A percentile compares a stretch with the other conserved stretches of the same genome.
Conservation (phyloP, 2,797 vertebrate species). For the Psittacula echo region DNA sequence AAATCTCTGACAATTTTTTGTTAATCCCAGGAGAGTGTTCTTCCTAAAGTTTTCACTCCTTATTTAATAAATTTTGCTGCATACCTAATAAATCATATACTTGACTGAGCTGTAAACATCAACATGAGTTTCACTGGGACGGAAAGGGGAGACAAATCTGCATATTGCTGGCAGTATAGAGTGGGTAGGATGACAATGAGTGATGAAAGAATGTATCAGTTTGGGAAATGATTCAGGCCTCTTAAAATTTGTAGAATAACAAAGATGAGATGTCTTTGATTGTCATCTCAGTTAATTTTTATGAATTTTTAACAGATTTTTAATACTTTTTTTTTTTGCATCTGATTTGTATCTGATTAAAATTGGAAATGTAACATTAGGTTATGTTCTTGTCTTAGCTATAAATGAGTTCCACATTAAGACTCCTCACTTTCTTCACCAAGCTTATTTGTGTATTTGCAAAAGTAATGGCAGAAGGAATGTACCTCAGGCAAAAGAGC, state of each 20-base stretch:
- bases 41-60: not conserved
- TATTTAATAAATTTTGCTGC: not conserved
- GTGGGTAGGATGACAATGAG: conserved; percentile 22
- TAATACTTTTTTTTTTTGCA: conserved; percentile 17
- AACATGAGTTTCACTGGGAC: not conserved
- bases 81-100: not conserved
- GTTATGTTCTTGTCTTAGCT: not conserved
- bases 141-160: conserved; percentile 12
- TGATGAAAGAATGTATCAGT: conserved; percentile 1
- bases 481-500: conserved; percentile 34
- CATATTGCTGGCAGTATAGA: conserved; percentile 5
- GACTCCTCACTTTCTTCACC: not conserved
- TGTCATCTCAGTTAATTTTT: conserved; percentile 3
- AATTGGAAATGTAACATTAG: conserved; percentile 14
- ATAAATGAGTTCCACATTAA: not conserved
- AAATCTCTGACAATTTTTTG: not conserved
- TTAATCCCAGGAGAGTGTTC: not conserved
- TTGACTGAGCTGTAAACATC: conserved; percentile 24
- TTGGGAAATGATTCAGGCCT: conserved; percentile 21
- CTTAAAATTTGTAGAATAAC: conserved; percentile 1
- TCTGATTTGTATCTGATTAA: not conserved
- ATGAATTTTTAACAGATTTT: not conserved
- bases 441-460: conserved; percentile 28
- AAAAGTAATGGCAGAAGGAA: not conserved
- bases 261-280: not conserved